These are phyloP conservation scores for Hydriomena furcata DNA, from an alignment of 2,888 invertebrate species.

Conservation along the genomic window DNA sequence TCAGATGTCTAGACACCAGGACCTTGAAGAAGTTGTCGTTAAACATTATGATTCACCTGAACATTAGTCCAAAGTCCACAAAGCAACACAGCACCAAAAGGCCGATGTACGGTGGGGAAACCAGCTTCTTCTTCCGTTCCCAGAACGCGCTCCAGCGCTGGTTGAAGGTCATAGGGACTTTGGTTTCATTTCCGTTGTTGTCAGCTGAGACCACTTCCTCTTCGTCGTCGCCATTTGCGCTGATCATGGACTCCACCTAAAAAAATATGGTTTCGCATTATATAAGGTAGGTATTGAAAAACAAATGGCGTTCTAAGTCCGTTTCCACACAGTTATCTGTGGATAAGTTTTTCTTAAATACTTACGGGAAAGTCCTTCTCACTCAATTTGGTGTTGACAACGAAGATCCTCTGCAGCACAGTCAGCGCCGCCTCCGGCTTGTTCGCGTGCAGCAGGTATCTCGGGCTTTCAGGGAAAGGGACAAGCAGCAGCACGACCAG, in stretches of 20 bases:
- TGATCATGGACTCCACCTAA: slow-evolving; percentile 77
- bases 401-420: slow-evolving; percentile 82
- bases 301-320: too few relatives aligned
- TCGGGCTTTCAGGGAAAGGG: slow-evolving; percentile 84
- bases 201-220: slow-evolving; percentile 73
- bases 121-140: slow-evolving; percentile 76
- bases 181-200: slow-evolving; percentile 74
- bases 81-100: slow-evolving; percentile 81
- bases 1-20: too few relatives aligned
- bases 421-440: slow-evolving; percentile 74
- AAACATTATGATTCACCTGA: slow-evolving; percentile 71
- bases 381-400: slow-evolving; percentile 75
- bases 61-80: slow-evolving; percentile 85
- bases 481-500: slow-evolving; percentile 74
- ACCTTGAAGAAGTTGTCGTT: too few relatives aligned
- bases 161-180: slow-evolving; percentile 66
- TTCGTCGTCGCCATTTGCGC: slow-evolving; percentile 70
- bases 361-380: slow-evolving; percentile 82
- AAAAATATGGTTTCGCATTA: too few relatives aligned
- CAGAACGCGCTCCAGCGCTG: slow-evolving; percentile 75
- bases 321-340: too few relatives aligned
- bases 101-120: slow-evolving; percentile 80
- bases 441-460: slow-evolving; percentile 79
- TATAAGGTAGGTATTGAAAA: too few relatives aligned
- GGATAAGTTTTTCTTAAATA: not conserved